Evolutionary conservation across 2,113 vertebrate species (phyloP).

Genomic region (Pteronura brasiliensis): DNA sequence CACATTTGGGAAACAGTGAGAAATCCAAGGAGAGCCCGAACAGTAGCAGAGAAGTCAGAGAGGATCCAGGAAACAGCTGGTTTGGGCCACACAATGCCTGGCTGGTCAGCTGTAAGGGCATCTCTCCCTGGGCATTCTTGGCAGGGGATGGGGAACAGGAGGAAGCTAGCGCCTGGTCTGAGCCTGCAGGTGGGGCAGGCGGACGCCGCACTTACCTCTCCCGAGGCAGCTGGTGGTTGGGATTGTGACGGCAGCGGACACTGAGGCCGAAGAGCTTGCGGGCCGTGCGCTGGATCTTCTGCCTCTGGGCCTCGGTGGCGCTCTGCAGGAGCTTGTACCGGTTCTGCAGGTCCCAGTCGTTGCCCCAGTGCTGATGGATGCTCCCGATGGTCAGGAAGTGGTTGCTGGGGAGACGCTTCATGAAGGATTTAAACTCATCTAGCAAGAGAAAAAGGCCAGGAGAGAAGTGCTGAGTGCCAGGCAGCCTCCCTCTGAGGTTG

Average conservation of each 20-base stretch:
- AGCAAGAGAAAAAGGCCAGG: conserved; percentile 51
- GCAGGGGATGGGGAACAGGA: background rate
- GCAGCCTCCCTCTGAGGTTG: background rate
- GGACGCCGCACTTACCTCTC: conserved; percentile 88
- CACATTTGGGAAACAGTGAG: background rate
- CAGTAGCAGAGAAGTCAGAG: background rate
- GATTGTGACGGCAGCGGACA: conserved; percentile 97
- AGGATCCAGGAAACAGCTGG: rapidly evolving
- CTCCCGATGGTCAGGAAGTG: conserved; percentile 98
- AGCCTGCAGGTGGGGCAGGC: background rate
- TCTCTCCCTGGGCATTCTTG: rapidly evolving
- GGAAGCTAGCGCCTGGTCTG: rapidly evolving
- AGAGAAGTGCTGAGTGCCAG: background rate
- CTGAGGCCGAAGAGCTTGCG: conserved; percentile 98
- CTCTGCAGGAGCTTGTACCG: conserved; percentile 97
- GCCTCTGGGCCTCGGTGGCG: conserved; percentile 91
- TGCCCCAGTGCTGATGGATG: conserved; percentile 98
- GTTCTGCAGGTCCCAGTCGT: conserved; percentile 98
- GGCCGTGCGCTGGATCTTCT: conserved; percentile 96
- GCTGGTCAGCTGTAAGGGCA: background rate
- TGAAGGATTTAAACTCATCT: conserved; percentile 99
- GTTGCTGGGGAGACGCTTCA: conserved; percentile 96
- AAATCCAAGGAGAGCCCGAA: background rate
- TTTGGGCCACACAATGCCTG: rapidly evolving
- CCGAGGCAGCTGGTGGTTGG: conserved; percentile 98